Conservation (phyloP, 2,888 invertebrate species). For the Nymphalis c-album region DNA sequence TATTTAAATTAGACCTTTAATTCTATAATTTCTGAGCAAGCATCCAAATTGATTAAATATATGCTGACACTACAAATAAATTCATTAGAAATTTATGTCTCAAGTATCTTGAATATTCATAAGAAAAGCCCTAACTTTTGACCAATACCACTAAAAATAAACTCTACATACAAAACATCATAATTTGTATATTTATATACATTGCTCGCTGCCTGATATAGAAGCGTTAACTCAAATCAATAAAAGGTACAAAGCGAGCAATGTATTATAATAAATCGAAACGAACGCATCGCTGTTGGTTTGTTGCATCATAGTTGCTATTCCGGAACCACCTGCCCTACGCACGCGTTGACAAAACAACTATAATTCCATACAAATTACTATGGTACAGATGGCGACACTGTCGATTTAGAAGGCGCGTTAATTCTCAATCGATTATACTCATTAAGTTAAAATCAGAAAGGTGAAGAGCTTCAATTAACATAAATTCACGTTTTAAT, state of each 20-base stretch:
- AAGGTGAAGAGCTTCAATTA: conserved; percentile 35
- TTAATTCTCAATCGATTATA: conserved; percentile 44
- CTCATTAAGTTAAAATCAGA: conserved; percentile 35
- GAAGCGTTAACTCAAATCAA: not conserved
- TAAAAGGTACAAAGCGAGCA: conserved; percentile 7
- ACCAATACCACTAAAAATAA: conserved; percentile 12
- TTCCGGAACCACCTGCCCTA: conserved; percentile 39
- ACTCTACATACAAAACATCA: too few relatives aligned
- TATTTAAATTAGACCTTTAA: not conserved
- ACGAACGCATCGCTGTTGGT: not conserved
- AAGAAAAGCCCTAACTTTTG: conserved; percentile 18
- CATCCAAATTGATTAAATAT: conserved; percentile 16
- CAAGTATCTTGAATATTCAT: conserved; percentile 32
- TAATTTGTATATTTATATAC: not conserved
- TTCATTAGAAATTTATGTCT: conserved; percentile 32
- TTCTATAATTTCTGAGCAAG: not conserved
- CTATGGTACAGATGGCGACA: conserved; percentile 38
- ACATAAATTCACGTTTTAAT: conserved; percentile 33
- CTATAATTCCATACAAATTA: conserved; percentile 55
- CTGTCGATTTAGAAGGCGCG: conserved; percentile 38
- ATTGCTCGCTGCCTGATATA: conserved; percentile 1
- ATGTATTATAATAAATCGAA: conserved; percentile 9
- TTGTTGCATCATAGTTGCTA: conserved; percentile 1
- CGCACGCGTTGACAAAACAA: conserved; percentile 51
- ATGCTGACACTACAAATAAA: conserved; percentile 18